Conservation (phyloP, 2,888 invertebrate species). For the Agonopterix alstromeriana region DNA sequence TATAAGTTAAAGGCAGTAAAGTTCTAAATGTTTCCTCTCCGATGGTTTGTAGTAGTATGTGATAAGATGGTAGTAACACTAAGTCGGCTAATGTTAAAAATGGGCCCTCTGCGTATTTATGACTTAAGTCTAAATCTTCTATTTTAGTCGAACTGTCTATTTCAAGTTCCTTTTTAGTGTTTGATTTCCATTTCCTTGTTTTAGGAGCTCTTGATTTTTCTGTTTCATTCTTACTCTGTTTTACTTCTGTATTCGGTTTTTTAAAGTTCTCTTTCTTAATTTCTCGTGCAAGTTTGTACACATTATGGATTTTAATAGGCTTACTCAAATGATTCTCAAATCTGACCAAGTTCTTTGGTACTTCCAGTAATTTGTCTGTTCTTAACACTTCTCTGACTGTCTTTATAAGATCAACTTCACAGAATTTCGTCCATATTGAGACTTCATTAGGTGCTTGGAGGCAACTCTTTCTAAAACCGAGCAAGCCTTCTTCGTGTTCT, state of each 20-base stretch:
- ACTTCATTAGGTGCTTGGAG: conserved; percentile 89
- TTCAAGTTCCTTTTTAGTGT: conserved; percentile 43
- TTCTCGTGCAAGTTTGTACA: conserved; percentile 83
- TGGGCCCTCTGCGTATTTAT: conserved; percentile 90
- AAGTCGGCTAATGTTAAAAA: conserved; percentile 89
- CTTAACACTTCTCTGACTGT: conserved; percentile 69
- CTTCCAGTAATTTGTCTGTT: conserved; percentile 21
- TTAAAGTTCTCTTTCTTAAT: conserved; percentile 47
- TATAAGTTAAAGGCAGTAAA: conserved; percentile 77
- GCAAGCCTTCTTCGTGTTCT: conserved; percentile 69
- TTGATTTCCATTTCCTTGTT: conserved; percentile 70
- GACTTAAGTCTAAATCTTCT: conserved; percentile 74
- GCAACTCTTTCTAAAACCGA: conserved; percentile 89
- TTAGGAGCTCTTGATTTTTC: conserved; percentile 35
- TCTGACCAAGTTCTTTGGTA: conserved; percentile 84
- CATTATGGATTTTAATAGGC: conserved; percentile 90
- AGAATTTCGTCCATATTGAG: conserved; percentile 94
- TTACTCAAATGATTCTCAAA: conserved; percentile 91
- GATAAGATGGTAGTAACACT: conserved; percentile 84
- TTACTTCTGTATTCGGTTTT: conserved; percentile 14
- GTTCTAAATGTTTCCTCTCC: conserved; percentile 36
- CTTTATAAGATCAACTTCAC: conserved; percentile 87
- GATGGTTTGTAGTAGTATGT: conserved; percentile 74
- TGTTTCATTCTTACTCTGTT: conserved; percentile 8
- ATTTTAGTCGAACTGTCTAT: conserved; percentile 65